Base-by-base conservation (phyloP, 92 coral and sea anemone species). In the Nematostella vectensis region DNA sequence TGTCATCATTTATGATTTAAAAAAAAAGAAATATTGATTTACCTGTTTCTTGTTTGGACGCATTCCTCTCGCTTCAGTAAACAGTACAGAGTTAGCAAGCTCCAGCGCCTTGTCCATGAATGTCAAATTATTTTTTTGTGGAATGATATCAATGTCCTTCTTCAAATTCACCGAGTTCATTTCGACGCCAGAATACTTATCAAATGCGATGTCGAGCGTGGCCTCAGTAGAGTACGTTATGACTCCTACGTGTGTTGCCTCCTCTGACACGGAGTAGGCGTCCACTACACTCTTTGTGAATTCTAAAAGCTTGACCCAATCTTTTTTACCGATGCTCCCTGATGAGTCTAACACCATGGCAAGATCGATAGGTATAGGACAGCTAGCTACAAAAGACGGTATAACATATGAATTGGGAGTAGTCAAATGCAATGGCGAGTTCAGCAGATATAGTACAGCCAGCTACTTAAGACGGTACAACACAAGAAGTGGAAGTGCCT, bases 341-440 rank as follows among this genome's bases (percentile, higher is more conserved):
- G 95, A 85, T 25, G 94, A 81, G 53, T 89, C 96, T 45, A 89
- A 44, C 27, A 89, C 54, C 50, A 89, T 57, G 20, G 83, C 96
- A 37, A 89, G 64, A 50, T 89, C 96, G 23, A 89, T 51, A 1
- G 83, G 76, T 44, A 85, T 81, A 11, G 94, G 78, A 29, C 96
- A 89, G 1, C 67, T 65, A 50, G 65, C 93, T 83, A 27, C 11
- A 56, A n/a, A n/a, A n/a, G n/a, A n/a, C n/a, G n/a, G n/a, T n/a
- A 24, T 2, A 1, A 53, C 16, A 53, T n/a, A n/a, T n/a, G n/a
- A n/a, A n/a, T n/a, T n/a, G n/a, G n/a, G n/a, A n/a, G n/a, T n/a
- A n/a, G n/a, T n/a, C n/a, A n/a, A n/a, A n/a, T n/a, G n/a, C n/a
- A n/a, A n/a, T n/a, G n/a, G n/a, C n/a, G n/a, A n/a, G n/a, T n/a